Evolutionary conservation across 2,113 vertebrate genomes (phyloP).

Genomic region (Theristicus caerulescens): DNA sequence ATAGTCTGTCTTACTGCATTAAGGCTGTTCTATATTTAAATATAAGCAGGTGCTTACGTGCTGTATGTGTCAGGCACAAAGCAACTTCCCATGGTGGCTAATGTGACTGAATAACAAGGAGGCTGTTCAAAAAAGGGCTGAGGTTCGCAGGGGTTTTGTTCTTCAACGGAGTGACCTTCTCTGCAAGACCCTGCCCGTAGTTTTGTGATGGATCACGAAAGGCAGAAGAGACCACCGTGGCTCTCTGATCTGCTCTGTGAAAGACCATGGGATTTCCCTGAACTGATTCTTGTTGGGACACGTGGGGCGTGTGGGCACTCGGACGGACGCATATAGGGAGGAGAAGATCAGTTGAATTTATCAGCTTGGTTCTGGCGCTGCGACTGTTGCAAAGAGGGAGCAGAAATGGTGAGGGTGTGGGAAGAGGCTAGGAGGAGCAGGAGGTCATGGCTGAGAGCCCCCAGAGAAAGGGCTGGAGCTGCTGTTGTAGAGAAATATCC

Average conservation of each 20-base stretch:
- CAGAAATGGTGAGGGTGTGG: neutral
- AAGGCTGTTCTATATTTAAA: conserved; percentile 62
- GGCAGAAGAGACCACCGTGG: neutral
- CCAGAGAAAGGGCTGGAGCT: neutral
- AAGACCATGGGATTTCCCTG: neutral
- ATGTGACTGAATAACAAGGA: neutral
- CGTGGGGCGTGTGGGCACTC: fast-evolving
- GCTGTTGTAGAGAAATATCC: neutral
- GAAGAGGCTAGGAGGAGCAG: neutral
- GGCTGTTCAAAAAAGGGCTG: neutral
- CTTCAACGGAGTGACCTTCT: neutral
- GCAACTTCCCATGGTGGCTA: neutral
- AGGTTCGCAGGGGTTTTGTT: neutral
- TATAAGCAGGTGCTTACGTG: conserved; percentile 63
- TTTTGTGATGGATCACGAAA: neutral
- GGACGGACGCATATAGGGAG: fast-evolving
- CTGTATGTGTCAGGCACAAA: neutral
- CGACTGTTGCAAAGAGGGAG: neutral
- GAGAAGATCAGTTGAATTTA: neutral
- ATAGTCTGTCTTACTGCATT: conserved; percentile 50
- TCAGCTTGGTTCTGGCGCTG: neutral
- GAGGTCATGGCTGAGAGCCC: neutral
- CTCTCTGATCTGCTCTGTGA: neutral
- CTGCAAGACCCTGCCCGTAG: neutral
- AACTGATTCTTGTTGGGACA: neutral